These are phyloP conservation scores for Monodelphis domestica DNA, from an alignment of 2,797 vertebrate species.

Conservation along the genomic window DNA sequence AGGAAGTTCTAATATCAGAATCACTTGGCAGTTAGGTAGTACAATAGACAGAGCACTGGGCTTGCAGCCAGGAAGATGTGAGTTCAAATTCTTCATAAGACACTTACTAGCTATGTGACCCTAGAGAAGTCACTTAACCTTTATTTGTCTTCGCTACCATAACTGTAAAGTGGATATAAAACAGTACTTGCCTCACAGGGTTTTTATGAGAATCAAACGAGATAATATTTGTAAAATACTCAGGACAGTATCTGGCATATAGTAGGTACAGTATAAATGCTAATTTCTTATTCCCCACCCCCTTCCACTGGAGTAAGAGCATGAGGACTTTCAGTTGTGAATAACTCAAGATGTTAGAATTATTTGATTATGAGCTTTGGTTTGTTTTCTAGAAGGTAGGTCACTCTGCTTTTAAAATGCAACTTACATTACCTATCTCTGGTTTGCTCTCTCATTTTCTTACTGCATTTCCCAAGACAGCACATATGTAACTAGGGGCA, in stretches of 20 bases:
- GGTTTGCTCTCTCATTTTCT: background rate
- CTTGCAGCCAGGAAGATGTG: background rate
- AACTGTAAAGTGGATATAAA: background rate
- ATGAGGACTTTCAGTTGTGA: background rate
- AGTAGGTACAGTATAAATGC: background rate
- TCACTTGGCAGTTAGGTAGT: background rate
- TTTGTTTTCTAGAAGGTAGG: background rate
- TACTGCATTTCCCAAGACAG: background rate
- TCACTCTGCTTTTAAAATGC: background rate
- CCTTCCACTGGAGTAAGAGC: background rate
- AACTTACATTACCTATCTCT: background rate
- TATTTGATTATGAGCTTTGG: background rate
- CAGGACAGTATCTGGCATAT: background rate
- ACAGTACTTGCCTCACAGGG: background rate
- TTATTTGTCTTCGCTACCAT: background rate
- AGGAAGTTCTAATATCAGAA: background rate
- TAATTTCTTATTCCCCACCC: background rate
- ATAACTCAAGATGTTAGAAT: background rate
- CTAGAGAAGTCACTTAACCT: background rate
- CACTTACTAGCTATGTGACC: background rate
- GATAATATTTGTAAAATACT: background rate
- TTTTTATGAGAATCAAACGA: background rate
- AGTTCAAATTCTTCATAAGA: background rate
- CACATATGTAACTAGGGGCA: background rate
- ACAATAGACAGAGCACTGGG: background rate